These are phyloP conservation scores for Idaea dimidiata DNA, from an alignment of 2,888 invertebrate genomes.

Conservation along the genomic window DNA sequence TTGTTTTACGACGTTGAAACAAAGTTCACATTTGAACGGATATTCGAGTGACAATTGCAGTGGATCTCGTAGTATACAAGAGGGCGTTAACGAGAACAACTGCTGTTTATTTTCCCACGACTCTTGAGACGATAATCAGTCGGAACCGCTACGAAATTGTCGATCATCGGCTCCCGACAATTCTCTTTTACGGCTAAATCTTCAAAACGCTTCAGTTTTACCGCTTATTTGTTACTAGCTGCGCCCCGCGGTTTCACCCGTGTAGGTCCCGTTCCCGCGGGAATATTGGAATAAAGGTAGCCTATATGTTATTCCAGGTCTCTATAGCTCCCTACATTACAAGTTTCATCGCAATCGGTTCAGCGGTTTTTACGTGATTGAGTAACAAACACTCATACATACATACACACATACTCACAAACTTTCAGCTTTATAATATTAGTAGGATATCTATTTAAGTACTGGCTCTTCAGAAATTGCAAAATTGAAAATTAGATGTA, in stretches of 20 bases:
- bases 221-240: not conserved
- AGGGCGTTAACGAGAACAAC: conserved; percentile 59
- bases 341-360: too few species aligned
- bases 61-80: conserved; percentile 50
- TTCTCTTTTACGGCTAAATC: conserved; percentile 36
- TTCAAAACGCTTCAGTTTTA: not conserved
- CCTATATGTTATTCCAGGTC: too few species aligned
- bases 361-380: too few species aligned
- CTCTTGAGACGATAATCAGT: conserved; percentile 51
- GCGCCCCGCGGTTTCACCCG: too few species aligned
- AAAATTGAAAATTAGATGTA: too few species aligned
- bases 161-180: conserved; percentile 38
- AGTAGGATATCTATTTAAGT: too few species aligned
- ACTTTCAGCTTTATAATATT: too few species aligned
- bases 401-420: too few species aligned
- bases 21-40: conserved; percentile 34
- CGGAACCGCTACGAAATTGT: conserved; percentile 46
- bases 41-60: conserved; percentile 42
- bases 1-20: conserved; percentile 23
- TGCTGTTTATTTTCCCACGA: conserved; percentile 72
- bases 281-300: too few species aligned
- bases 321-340: too few species aligned
- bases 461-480: not conserved
- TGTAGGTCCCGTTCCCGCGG: too few species aligned
- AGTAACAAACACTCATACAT: too few species aligned